Conservation (phyloP, 2,888 invertebrate species). For the Torymus aiolomorphi region DNA sequence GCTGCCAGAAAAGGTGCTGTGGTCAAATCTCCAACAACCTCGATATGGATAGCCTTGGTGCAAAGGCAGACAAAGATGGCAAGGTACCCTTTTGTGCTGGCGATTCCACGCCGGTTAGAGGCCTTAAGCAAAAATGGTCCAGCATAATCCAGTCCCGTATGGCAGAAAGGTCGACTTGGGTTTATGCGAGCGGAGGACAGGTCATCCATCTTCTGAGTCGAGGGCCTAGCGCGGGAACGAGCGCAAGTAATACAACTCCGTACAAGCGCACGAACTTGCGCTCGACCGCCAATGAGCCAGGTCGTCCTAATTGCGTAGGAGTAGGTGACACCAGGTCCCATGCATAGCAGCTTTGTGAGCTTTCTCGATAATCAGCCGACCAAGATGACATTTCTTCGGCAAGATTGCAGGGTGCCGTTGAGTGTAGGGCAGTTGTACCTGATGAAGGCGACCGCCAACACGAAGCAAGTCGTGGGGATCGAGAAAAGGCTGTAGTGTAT, state of each 20-base stretch:
- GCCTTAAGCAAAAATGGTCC: constrained; percentile 45
- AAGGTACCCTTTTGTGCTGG: no score
- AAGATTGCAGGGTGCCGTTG: constrained; percentile 40
- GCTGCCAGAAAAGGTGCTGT: no score
- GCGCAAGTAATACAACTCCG: constrained; percentile 35
- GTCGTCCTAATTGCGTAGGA: constrained; percentile 32
- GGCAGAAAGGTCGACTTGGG: not conserved
- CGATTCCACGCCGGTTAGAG: no score
- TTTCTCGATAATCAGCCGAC: not conserved
- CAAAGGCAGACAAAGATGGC: no score
- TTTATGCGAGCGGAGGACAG: not conserved
- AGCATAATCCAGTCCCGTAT: constrained; percentile 8
- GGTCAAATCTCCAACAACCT: no score
- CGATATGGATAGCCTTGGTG: no score
- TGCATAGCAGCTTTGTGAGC: not conserved
- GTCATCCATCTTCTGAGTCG: not conserved
- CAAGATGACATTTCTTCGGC: constrained; percentile 14
- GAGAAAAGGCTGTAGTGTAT: not conserved
- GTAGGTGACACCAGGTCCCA: constrained; percentile 41
- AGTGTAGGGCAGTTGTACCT: not conserved
- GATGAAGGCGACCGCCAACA: constrained; percentile 11
- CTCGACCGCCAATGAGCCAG: constrained; percentile 50
- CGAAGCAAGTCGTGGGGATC: not conserved
- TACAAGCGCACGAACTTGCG: constrained; percentile 38
- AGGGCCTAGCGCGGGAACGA: not conserved